Conservation (phyloP, 2,113 vertebrate genomes). For the Oncorhynchus nerka region DNA sequence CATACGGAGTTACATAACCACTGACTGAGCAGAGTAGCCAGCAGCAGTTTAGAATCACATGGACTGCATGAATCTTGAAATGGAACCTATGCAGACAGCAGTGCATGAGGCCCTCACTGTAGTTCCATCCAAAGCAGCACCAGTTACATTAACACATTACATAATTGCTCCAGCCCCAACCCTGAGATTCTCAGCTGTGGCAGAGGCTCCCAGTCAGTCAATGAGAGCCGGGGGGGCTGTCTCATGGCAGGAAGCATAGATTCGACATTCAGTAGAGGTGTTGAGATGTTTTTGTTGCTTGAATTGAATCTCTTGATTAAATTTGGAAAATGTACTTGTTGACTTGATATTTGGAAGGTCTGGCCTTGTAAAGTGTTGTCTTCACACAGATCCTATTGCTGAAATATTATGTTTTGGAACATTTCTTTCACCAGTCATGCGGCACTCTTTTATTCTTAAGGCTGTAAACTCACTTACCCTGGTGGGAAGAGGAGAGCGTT, state of each 20-base stretch:
- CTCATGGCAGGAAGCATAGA: not conserved
- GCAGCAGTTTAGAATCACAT: constrained; percentile 41
- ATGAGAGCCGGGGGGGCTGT: constrained; percentile 18
- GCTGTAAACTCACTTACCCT: not conserved
- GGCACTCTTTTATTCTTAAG: not conserved
- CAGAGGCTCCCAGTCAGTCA: constrained; percentile 23
- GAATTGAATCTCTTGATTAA: not conserved
- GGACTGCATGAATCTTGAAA: constrained; percentile 44
- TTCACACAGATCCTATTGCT: not conserved
- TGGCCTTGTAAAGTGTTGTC: not conserved
- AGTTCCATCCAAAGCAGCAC: constrained; percentile 27
- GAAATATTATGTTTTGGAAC: not conserved
- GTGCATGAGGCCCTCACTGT: constrained; percentile 24
- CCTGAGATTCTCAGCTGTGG: constrained; percentile 52
- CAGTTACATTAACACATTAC: constrained; percentile 48
- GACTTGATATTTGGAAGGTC: not conserved
- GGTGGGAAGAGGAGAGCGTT: not conserved
- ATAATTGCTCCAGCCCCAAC: constrained; percentile 38
- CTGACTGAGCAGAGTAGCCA: constrained; percentile 32
- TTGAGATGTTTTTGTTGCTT: not conserved
- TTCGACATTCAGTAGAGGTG: not conserved
- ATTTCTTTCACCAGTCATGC: not conserved
- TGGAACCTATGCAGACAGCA: constrained; percentile 33
- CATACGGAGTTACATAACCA: constrained; percentile 67
- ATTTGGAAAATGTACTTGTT: not conserved